Evolutionary conservation across 1,140 invertebrate species (phyloP).

Genomic region (Brachionus asplanchnoidis): DNA sequence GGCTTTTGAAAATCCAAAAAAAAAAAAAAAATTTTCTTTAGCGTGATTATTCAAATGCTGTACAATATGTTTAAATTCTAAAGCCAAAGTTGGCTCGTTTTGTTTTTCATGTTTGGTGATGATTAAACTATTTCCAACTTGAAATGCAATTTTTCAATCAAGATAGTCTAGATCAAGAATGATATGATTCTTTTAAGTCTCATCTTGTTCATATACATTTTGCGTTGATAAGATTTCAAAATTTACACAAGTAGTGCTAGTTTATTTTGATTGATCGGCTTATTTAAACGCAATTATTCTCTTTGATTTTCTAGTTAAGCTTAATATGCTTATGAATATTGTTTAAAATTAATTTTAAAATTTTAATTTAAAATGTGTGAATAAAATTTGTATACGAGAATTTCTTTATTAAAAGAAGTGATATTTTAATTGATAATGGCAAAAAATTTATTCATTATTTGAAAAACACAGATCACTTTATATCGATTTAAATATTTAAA

Average conservation of each 20-base stretch:
- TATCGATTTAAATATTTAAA: too few relatives aligned
- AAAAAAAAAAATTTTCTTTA: neutral
- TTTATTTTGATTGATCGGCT: neutral
- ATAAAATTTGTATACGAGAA: too few relatives aligned
- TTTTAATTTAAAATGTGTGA: too few relatives aligned
- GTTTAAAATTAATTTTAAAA: neutral
- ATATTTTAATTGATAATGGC: too few relatives aligned
- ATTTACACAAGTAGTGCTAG: neutral
- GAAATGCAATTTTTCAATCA: neutral
- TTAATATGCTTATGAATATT: neutral
- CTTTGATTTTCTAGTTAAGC: neutral
- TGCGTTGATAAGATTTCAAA: neutral
- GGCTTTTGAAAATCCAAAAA: conserved; percentile 4
- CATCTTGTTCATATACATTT: neutral
- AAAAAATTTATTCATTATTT: too few relatives aligned
- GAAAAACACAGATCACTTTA: too few relatives aligned
- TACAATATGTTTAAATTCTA: neutral
- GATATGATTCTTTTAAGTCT: neutral
- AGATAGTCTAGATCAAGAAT: neutral
- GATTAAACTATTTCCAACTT: neutral
- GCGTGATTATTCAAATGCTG: conserved; percentile 11
- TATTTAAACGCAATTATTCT: neutral
- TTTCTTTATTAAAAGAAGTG: too few relatives aligned
- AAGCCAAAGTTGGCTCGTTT: neutral
- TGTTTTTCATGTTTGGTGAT: neutral